A percentile compares a stretch with the other conserved stretches of the same genome.
phyloP scores from a whole-genome alignment of 1,140 invertebrate species.

The Chrysopa pallens region DNA sequence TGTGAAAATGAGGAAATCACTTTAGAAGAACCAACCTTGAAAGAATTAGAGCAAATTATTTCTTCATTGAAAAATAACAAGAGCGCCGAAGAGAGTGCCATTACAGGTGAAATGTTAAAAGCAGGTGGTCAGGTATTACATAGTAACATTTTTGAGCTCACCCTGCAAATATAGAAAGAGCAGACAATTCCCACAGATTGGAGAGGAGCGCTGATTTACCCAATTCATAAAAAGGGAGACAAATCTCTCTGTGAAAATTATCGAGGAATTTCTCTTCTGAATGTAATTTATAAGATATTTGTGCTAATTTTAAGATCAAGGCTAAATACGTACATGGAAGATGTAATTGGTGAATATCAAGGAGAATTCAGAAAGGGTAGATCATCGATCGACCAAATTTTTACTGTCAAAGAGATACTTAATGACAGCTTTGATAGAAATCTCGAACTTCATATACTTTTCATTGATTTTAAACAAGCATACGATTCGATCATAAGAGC shows the following conservation, averaged over 20 bases:
- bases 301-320: background rate
- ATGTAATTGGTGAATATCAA: conserved; percentile 8
- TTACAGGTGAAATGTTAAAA: too few relatives aligned
- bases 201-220: conserved; percentile 2
- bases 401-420: conserved; percentile 1
- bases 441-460: conserved; percentile 3
- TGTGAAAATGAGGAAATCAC: too few relatives aligned
- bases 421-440: too few relatives aligned
- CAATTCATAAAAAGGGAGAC: conserved; percentile 7
- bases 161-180: conserved; percentile 3
- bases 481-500: conserved; percentile 7
- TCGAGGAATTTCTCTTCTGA: conserved; percentile 6
- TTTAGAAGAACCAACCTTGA: too few relatives aligned
- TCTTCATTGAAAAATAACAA: too few relatives aligned
- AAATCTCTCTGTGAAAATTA: conserved; percentile 7
- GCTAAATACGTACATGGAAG: background rate
- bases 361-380: conserved; percentile 6
- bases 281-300: conserved; percentile 5
- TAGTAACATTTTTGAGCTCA: too few relatives aligned
- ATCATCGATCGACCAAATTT: conserved; percentile 9
- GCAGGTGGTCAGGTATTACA: too few relatives aligned
- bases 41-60: too few relatives aligned
- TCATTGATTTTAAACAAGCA: conserved; percentile 7
- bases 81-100: too few relatives aligned
- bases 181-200: conserved; percentile 3